Conservation (phyloP, 2,888 invertebrate genomes). For the Kuschelorhynchus macadamiae region DNA sequence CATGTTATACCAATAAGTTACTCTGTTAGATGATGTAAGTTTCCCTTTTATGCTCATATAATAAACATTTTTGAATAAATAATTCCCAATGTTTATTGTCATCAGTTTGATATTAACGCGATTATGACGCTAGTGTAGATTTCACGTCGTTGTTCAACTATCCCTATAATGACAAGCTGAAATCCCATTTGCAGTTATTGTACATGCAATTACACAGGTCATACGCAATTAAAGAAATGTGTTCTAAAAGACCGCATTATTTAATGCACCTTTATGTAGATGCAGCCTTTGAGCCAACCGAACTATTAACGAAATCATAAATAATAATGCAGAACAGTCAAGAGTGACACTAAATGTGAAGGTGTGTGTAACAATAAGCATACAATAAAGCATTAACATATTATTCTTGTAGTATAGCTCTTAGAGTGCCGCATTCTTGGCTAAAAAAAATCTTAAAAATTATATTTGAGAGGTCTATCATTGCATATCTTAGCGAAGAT, state of each 20-base stretch:
- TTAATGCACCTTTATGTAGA: conserved; percentile 38
- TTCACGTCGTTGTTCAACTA: background rate
- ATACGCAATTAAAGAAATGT: conserved; percentile 26
- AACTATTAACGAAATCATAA: conserved; percentile 51
- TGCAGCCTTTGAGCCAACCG: conserved; percentile 35
- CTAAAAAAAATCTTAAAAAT: conserved; percentile 11
- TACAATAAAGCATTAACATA: conserved; percentile 53
- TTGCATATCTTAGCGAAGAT: background rate
- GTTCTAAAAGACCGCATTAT: conserved; percentile 23
- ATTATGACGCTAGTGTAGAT: background rate
- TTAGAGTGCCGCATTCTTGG: conserved; percentile 12
- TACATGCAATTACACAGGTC: conserved; percentile 16
- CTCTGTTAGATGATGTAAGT: too few species aligned
- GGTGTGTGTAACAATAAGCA: conserved; percentile 57
- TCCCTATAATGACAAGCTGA: background rate
- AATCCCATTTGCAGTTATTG: conserved; percentile 11
- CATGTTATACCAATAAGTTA: too few species aligned
- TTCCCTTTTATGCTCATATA: too few species aligned
- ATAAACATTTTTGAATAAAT: too few species aligned
- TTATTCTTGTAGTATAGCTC: conserved; percentile 25
- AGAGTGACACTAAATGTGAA: conserved; percentile 54
- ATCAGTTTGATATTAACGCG: background rate
- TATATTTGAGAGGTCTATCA: background rate
- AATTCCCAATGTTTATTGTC: too few species aligned
- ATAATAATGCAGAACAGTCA: conserved; percentile 53